Evolutionary conservation across 30 jellyfish, hydroid and myxozoan species (phyloP), one percentile per base, ranked within the genome.

Genomic region (Nemopilema nomurai): DNA sequence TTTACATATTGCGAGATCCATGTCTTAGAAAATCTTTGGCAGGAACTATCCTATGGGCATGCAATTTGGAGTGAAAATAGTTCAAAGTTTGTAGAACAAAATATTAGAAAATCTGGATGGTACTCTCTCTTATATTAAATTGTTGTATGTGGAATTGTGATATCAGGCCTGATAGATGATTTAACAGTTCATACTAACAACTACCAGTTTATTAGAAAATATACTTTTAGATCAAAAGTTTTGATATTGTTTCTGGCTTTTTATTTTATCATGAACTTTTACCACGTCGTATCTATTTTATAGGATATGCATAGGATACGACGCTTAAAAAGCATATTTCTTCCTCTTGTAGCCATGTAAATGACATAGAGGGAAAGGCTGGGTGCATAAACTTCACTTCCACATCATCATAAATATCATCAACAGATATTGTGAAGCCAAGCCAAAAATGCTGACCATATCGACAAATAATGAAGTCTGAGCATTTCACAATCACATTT

Each of bases 361-460:
- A 73, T 4, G 90, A 85, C 51, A 49, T 28, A 27, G 63, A 23
- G 8, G 90, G 89, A 41, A 33, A 74, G 23, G 20, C 32, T 21
- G 94, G 94, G 57, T 85, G 94, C 94, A 85, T 85, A 51, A 87
- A 87, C 69, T 52, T 77, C 49, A 83, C 69, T 71, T 68, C 32
- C 13, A 70, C 22, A 67, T 83, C 92, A 29, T 53, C 41, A 8
- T 83, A 16, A 32, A 18, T 79, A 0, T 31, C 7, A 50, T 82
- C 76, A 27, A 84, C 33, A 0, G 74, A 67, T 31, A 17, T 31
- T 16, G 74, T 29, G 26, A 84, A 22, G 1, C 92, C 87, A 50
- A 71, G 49, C 92, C 92, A 71, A 6, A 28, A 28, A n/a, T 27
- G 64, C 22, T 41, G 70, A 64, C 72, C 87, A 73, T 84, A 84